Evolutionary conservation across 1,140 invertebrate species (phyloP), one percentile per base, ranked within the genome.

Genomic region (Camponotus floridanus): DNA sequence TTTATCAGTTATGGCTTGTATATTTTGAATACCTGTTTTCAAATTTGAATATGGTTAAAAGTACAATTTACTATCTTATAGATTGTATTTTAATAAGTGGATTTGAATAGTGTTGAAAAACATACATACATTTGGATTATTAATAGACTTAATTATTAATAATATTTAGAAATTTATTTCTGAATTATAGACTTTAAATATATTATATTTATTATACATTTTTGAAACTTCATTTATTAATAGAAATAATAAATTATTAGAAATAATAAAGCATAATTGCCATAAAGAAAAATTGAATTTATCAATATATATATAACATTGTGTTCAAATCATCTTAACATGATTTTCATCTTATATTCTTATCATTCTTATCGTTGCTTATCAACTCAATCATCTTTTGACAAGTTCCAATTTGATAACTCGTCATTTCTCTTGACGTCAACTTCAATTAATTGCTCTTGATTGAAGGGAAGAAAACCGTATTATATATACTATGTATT

Each of bases 301-400:
- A 64, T 6, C 18, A 39, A 59, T 48, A 36, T 48, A 15, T 15
- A 51, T 51, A 18, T 15, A 51, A 51, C 15, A 6, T 51, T 51
- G 48, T 15, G 18, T 51, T 51, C 5, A 13, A 13, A 48, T 48
- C 45, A 48, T 48, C 13, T 48, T 48, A 42, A 0, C 7, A 42
- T 42, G 39, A 42, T 26, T 26, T 0, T 26, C 7, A 7, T 21
- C 5, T 45, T 26, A 26, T 26, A 26, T 26, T 26, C 26, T 26
- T 42, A 55, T 26, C 45, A 64, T 39, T 59, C 42, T 78, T 68
- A 78, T 85, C 64, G 21, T 51, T 3, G 51, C 33, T 70, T 51
- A 18, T 86, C 21, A 71, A 86, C 55, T 79, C 18, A 45, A 70
- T 86, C 33, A 68, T 70, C 26, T 31, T 5, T 45, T 5, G 62